Conservation (phyloP, 2,797 vertebrate genomes). For the Onychomys torridus region DNA sequence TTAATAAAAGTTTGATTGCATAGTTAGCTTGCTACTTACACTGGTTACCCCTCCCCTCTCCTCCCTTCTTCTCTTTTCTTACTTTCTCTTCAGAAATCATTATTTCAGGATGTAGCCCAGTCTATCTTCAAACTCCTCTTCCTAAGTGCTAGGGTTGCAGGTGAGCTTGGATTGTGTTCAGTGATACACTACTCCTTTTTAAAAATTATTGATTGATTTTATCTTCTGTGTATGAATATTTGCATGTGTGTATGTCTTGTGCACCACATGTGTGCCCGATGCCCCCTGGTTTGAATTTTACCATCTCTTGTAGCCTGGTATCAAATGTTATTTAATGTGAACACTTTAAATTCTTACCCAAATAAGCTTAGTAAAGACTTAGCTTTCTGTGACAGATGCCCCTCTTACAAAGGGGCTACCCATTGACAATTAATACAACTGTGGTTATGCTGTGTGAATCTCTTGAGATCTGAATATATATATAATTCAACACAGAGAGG, state of each 20-base stretch:
- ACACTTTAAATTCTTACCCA: slow-evolving; percentile 60
- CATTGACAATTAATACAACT: slow-evolving; percentile 34
- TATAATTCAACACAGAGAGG: neutral
- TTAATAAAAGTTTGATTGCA: slow-evolving; percentile 81
- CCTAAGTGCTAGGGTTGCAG: neutral
- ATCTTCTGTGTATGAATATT: neutral
- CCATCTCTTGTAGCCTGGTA: slow-evolving; percentile 30
- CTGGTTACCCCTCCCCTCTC: neutral
- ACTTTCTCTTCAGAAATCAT: neutral
- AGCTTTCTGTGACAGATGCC: neutral
- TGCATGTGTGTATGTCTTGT: neutral
- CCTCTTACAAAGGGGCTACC: neutral
- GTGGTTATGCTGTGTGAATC: neutral
- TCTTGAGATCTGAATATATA: neutral
- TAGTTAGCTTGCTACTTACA: slow-evolving; percentile 64
- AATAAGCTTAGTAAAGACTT: slow-evolving; percentile 9
- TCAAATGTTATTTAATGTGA: slow-evolving; percentile 37
- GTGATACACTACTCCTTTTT: slow-evolving; percentile 41
- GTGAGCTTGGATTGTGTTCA: neutral
- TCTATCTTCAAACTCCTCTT: neutral
- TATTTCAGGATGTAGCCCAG: neutral
- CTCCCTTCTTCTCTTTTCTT: neutral
- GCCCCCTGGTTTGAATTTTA: slow-evolving; percentile 52
- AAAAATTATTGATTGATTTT: neutral
- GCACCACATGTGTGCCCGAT: neutral